These are phyloP conservation scores for Emmelina monodactyla DNA, from an alignment of 2,888 invertebrate species.

Conservation along the genomic window DNA sequence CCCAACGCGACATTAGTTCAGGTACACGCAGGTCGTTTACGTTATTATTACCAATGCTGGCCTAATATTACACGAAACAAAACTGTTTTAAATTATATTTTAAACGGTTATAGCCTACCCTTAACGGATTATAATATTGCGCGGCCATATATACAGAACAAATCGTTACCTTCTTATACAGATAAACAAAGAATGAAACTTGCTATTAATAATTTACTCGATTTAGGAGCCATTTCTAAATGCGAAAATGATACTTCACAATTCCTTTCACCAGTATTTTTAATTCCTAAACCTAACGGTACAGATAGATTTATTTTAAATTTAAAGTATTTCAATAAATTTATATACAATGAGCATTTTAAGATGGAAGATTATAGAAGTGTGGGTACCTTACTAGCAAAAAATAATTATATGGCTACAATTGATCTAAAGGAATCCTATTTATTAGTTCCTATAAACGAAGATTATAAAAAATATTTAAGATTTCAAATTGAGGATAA, in stretches of 20 bases:
- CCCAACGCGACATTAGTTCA: background rate
- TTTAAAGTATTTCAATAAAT: no score
- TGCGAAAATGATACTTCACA: background rate
- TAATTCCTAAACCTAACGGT: background rate
- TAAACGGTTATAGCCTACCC: background rate
- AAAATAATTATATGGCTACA: slow-evolving; percentile 4
- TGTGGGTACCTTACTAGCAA: background rate
- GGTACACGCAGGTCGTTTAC: background rate
- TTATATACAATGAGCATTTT: no score
- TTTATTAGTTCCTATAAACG: slow-evolving; percentile 1
- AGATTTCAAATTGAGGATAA: no score
- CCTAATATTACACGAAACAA: background rate
- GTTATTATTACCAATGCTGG: background rate
- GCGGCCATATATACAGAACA: background rate
- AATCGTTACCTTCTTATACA: background rate
- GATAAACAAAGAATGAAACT: background rate
- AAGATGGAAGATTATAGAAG: no score
- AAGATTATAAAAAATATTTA: slow-evolving; percentile 4
- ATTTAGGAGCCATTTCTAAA: background rate
- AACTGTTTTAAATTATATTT: background rate
- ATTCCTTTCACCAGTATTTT: background rate
- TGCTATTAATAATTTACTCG: background rate
- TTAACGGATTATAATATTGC: no score
- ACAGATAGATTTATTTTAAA: no score
- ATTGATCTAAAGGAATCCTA: slow-evolving; percentile 8